Base-by-base conservation (phyloP, 2,113 vertebrate species). In the Nesogale talazaci region DNA sequence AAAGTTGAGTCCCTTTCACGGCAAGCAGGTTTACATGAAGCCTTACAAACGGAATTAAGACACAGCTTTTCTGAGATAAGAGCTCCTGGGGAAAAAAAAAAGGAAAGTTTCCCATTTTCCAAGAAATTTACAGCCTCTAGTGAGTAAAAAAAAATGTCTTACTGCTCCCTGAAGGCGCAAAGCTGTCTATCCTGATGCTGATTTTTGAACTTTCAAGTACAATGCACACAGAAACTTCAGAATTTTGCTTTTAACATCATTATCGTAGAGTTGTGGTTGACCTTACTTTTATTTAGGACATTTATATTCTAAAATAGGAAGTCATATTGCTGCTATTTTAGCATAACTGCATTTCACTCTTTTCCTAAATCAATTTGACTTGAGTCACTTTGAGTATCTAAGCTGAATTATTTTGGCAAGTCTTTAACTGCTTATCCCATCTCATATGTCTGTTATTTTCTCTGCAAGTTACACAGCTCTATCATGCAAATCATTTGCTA, bases 21-120 rank as follows among this genome's bases (percentile, higher is more conserved):
- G 75, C 57, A 90, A 65, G 27, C 36, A 34, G 52, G 27, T 86
- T 72, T 69, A 65, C 59, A 95, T 65, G 75, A 65, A 87, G 14
- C 40, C 31, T 38, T 93, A 52, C 31, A 74, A 90, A 93, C 27
- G 29, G 84, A 95, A 83, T 86, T 56, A 93, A 95, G 77, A 75
- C 42, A 78, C n/a, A 69, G 65, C 69, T 88, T 83, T 74, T 81
- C 82, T 57, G 75, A 90, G 65, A 89, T 14, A 16, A 87, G 46
- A 15, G 67, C 40, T 82, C 84, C 52, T 67, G 61, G 88, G 61
- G 91, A 91, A 89, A n/a, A 86, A 93, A 46, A 16, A 90, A 74
- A 70, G 9, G 59, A 80, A 80, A 42, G 5, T 57, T 16, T 91
- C 17, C 22, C 31, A 77, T 84, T 82, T 84, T 61, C n/a, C 42